Conservation (phyloP, 2,888 invertebrate genomes). For the Selenia dentaria region DNA sequence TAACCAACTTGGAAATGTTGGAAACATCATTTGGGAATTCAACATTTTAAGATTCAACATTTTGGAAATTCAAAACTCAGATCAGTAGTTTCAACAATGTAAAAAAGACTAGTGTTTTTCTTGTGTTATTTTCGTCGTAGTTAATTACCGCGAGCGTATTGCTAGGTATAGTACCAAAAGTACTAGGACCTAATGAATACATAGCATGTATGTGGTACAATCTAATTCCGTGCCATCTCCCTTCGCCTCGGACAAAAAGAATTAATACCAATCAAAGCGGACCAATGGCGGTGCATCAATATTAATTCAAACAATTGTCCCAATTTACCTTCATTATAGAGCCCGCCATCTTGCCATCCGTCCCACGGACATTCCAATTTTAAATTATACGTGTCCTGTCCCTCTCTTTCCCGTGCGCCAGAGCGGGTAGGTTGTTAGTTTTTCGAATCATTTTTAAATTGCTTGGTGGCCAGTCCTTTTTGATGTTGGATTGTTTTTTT, state of each 20-base stretch:
- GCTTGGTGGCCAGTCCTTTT: constrained; percentile 38
- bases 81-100: too few relatives aligned
- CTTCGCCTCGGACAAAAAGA: constrained; percentile 17
- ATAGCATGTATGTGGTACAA: too few relatives aligned
- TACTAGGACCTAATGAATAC: too few relatives aligned
- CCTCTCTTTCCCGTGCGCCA: constrained; percentile 18
- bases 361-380: constrained; percentile 40
- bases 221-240: too few relatives aligned
- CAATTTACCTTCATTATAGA: constrained; percentile 41
- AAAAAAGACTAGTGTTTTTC: too few relatives aligned
- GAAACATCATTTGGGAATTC: too few relatives aligned
- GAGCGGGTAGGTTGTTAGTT: constrained; percentile 31
- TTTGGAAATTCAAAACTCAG: too few relatives aligned
- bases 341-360: constrained; percentile 41
- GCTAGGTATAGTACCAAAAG: too few relatives aligned
- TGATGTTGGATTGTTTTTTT: constrained; percentile 37
- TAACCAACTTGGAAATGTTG: too few relatives aligned
- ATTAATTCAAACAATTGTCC: constrained; percentile 43
- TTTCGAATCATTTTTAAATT: constrained; percentile 42
- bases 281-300: constrained; percentile 36
- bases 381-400: constrained; percentile 33
- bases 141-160: too few relatives aligned
- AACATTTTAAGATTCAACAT: too few relatives aligned
- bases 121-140: too few relatives aligned
- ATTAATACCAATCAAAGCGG: constrained; percentile 34